phyloP scores from a whole-genome alignment of 1,140 invertebrate genomes.

The Dreissena rostriformis region DNA sequence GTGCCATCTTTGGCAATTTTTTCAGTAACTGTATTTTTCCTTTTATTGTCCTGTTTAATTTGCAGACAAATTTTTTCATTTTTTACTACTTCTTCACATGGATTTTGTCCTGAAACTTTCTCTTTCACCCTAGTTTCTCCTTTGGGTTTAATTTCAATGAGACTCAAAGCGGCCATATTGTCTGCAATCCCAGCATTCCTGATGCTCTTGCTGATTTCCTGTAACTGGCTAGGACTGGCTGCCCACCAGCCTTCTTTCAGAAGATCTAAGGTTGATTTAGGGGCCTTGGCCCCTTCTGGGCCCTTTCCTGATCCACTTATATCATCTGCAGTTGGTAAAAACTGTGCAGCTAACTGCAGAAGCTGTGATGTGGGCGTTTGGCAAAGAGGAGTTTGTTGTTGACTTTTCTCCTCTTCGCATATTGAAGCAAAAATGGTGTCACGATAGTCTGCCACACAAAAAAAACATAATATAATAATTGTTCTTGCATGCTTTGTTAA shows the following conservation, averaged over 20 bases:
- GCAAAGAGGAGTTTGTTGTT: conserved; percentile 72
- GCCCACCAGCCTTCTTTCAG: conserved; percentile 62
- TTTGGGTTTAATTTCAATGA: neutral
- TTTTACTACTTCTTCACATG: neutral
- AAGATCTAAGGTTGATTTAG: conserved; percentile 28
- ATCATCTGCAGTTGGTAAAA: conserved; percentile 50
- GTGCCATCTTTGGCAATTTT: neutral
- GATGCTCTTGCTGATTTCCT: conserved; percentile 49
- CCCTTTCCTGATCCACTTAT: neutral
- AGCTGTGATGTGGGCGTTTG: conserved; percentile 74
- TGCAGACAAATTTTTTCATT: neutral
- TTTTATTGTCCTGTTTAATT: neutral
- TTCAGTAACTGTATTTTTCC: conserved; percentile 1
- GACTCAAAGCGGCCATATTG: conserved; percentile 14
- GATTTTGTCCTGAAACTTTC: no score
- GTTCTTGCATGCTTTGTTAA: no score
- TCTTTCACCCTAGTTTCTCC: neutral
- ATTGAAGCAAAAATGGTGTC: conserved; percentile 55
- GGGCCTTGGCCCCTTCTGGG: neutral
- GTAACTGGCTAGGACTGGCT: conserved; percentile 56
- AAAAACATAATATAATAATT: neutral
- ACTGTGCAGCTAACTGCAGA: conserved; percentile 72
- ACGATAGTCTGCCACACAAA: conserved; percentile 38
- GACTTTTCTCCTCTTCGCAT: conserved; percentile 69
- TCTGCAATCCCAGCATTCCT: conserved; percentile 23